phyloP scores from a whole-genome alignment of 2,797 vertebrate species.

The Antennarius maculatus region DNA sequence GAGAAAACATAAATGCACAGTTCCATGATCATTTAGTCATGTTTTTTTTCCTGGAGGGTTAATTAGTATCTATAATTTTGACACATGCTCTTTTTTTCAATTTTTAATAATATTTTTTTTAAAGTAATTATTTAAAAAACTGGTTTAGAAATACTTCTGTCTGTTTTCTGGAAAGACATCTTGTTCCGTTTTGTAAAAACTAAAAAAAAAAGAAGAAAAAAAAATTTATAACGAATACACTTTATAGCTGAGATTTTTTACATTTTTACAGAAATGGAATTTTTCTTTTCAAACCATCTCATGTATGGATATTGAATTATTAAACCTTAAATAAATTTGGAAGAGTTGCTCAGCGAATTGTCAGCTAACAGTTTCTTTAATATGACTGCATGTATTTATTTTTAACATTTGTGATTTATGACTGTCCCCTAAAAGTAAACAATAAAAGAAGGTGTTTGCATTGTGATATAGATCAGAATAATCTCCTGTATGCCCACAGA shows the following conservation, averaged over 20 bases:
- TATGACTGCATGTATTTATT: constrained; percentile 4
- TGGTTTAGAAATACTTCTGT: too few species aligned
- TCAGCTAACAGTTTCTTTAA: constrained; percentile 15
- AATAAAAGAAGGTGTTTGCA: constrained; percentile 52
- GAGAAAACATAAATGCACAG: too few species aligned
- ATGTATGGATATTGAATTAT: constrained; percentile 19
- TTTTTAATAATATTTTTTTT: too few species aligned
- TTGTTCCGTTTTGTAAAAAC: too few species aligned
- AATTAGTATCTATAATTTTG: too few species aligned
- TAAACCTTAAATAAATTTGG: constrained; percentile 26
- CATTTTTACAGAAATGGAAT: constrained; percentile 2
- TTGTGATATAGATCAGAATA: constrained; percentile 52
- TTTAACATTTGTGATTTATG: constrained; percentile 34
- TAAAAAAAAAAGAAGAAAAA: too few species aligned
- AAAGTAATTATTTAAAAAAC: too few species aligned
- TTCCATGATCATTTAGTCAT: too few species aligned
- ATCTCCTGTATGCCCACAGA: constrained; percentile 45
- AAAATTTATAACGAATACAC: too few species aligned
- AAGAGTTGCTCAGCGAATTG: constrained; percentile 18
- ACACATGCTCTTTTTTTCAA: too few species aligned
- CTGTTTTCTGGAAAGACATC: too few species aligned
- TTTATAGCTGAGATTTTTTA: neutral
- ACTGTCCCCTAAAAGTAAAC: constrained; percentile 52
- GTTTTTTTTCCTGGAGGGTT: too few species aligned
- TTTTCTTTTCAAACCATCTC: constrained; percentile 7